These are phyloP conservation scores for Hydractinia echinata DNA, from an alignment of 30 jellyfish, hydroid and myxozoan genomes.

Conservation along the genomic window DNA sequence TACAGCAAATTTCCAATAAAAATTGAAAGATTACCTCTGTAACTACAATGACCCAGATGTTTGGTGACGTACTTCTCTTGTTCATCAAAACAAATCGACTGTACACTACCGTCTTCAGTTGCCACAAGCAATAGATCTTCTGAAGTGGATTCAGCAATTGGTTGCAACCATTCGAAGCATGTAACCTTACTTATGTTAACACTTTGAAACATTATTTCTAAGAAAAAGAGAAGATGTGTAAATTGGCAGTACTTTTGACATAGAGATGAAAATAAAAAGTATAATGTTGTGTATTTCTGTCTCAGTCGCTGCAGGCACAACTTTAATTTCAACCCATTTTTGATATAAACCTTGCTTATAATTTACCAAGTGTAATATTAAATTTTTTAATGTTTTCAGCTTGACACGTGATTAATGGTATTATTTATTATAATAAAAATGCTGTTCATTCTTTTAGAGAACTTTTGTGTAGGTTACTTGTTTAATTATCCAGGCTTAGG, in stretches of 20 bases:
- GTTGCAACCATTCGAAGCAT: constrained; percentile 66
- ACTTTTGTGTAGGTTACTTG: neutral
- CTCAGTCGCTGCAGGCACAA: no score
- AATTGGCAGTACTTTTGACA: no score
- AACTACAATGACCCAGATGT: constrained; percentile 59
- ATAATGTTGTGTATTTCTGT: no score
- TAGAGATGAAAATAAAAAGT: no score
- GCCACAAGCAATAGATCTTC: constrained; percentile 60
- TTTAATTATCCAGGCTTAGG: no score
- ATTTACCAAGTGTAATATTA: no score
- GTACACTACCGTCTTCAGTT: constrained; percentile 67
- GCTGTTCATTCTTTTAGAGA: no score
- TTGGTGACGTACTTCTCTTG: constrained; percentile 34
- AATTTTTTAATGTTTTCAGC: no score
- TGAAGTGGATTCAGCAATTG: constrained; percentile 32
- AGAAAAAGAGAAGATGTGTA: neutral
- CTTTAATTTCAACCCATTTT: no score
- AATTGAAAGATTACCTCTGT: neutral
- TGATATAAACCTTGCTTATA: no score
- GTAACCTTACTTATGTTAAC: constrained; percentile 46
- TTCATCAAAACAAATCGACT: constrained; percentile 48
- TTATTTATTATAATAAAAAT: no score
- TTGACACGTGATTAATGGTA: no score
- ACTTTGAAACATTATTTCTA: neutral
- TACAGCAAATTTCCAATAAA: neutral